A percentile compares a stretch with the other conserved stretches of the same genome.
Conservation (phyloP, 2,888 invertebrate species). For the Sturmia bella region DNA sequence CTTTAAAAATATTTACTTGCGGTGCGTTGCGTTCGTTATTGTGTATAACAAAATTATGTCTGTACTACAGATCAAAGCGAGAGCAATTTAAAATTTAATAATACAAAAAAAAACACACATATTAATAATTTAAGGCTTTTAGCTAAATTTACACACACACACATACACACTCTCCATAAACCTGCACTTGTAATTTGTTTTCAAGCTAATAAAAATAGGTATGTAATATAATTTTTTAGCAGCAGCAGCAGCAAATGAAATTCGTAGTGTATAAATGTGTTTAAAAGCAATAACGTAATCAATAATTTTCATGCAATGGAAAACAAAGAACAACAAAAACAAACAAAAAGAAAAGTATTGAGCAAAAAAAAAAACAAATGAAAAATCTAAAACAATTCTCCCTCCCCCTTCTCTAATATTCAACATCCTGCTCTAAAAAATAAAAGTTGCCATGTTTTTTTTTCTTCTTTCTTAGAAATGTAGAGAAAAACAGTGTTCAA, state of each 20-base stretch:
- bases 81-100: conserved; percentile 10
- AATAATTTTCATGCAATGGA: conserved; percentile 50
- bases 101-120: not conserved
- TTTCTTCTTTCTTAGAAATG: not conserved
- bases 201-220: too few species aligned
- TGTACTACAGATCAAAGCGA: conserved; percentile 7
- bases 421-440: conserved; percentile 35
- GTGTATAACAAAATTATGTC: conserved; percentile 45
- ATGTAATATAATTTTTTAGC: too few species aligned
- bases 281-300: conserved; percentile 47
- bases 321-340: conserved; percentile 20
- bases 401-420: conserved; percentile 4
- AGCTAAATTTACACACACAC: not conserved
- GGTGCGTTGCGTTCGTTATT: conserved; percentile 36
- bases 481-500: conserved; percentile 20
- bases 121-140: not conserved
- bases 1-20: conserved; percentile 39
- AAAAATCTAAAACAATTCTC: conserved; percentile 20
- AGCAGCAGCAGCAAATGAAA: conserved; percentile 20
- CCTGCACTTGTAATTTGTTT: too few species aligned
- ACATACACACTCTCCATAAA: not conserved
- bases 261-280: not conserved
- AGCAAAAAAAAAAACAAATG: conserved; percentile 7
- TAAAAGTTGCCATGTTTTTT: conserved; percentile 29
- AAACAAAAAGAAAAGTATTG: conserved; percentile 6